Evolutionary conservation across 2,797 vertebrate genomes (phyloP).

Genomic region (Crocodylus rhombifer): DNA sequence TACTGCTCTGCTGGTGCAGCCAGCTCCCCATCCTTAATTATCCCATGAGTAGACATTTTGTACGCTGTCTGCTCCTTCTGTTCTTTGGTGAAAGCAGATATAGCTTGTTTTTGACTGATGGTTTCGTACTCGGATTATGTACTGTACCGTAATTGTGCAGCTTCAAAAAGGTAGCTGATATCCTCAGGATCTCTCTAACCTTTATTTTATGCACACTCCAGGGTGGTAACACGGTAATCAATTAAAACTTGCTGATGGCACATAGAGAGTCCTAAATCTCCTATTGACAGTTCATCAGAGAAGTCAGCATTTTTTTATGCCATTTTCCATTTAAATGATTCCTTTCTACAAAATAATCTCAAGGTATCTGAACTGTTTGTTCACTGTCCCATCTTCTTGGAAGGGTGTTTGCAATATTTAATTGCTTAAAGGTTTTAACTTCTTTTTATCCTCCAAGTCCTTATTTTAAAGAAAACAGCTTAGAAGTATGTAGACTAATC

Average conservation of each 20-base stretch:
- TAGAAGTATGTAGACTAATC: background rate
- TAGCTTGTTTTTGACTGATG: background rate
- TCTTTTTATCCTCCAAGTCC: background rate
- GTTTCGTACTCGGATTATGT: conserved; percentile 57
- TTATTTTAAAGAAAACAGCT: background rate
- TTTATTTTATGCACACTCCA: conserved; percentile 77
- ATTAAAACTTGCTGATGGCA: conserved; percentile 50
- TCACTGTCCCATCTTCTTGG: background rate
- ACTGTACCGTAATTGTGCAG: conserved; percentile 72
- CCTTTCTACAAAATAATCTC: conserved; percentile 24
- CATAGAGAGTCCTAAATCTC: conserved; percentile 65
- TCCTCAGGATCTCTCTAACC: conserved; percentile 80
- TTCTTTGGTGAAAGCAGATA: conserved; percentile 13
- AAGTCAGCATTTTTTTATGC: conserved; percentile 46
- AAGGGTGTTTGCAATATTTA: background rate
- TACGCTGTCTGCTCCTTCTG: background rate
- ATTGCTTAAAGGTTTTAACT: background rate
- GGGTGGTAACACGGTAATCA: conserved; percentile 62
- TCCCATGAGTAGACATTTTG: background rate
- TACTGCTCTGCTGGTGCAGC: too few relatives aligned
- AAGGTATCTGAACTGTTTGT: background rate
- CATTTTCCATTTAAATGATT: conserved; percentile 60
- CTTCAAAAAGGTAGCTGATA: conserved; percentile 79
- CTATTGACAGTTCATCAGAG: conserved; percentile 62
- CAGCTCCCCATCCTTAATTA: too few relatives aligned